These are phyloP conservation scores for Punctoribates punctum DNA, from an alignment of 2,888 invertebrate genomes.

Conservation along the genomic window DNA sequence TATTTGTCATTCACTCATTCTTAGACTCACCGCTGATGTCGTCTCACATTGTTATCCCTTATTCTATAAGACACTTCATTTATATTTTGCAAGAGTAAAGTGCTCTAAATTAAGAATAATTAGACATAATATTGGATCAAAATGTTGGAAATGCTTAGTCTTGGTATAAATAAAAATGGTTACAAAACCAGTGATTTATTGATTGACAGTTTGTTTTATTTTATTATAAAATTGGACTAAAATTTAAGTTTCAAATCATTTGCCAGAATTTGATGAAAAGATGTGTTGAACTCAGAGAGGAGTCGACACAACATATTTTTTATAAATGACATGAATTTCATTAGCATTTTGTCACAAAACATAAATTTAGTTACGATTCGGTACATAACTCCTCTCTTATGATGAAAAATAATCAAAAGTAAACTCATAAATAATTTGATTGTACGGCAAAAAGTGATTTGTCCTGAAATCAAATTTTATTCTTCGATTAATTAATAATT, in stretches of 20 bases:
- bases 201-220: neutral
- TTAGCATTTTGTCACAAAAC: neutral
- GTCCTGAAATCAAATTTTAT: neutral
- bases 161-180: neutral
- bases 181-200: neutral
- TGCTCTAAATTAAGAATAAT: no score
- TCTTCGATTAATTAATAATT: no score
- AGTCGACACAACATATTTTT: neutral
- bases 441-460: no score
- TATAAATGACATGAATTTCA: slow-evolving; percentile 20
- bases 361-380: neutral
- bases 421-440: no score
- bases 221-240: neutral
- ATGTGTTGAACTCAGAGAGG: neutral
- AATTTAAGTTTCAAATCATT: neutral
- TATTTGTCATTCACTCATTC: neutral
- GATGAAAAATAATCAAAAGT: no score
- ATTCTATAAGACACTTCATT: neutral
- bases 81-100: no score
- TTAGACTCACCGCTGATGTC: neutral
- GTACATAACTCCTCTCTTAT: no score
- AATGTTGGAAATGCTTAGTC: neutral
- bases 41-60: neutral
- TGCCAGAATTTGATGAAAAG: neutral
- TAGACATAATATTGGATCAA: no score